Conservation (phyloP, 2,113 vertebrate species). For the Hiodon alosoides region DNA sequence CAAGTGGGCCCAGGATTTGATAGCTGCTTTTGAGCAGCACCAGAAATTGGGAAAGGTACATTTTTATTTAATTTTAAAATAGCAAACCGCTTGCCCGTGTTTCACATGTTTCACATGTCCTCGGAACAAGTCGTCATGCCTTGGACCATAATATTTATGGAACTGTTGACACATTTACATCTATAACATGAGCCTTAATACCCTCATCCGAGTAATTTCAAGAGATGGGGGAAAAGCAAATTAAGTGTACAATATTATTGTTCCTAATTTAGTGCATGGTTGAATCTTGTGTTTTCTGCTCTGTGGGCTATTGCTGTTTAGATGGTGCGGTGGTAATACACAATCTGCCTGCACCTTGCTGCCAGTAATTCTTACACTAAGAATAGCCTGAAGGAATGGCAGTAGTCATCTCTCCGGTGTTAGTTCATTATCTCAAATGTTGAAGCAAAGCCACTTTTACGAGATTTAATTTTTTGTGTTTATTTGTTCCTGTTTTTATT, state of each 20-base stretch:
- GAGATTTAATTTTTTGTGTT: neutral
- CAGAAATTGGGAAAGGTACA: constrained; percentile 91
- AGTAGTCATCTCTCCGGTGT: constrained; percentile 76
- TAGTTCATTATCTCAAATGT: constrained; percentile 81
- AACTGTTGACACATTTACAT: neutral
- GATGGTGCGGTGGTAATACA: constrained; percentile 80
- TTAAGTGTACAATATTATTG: constrained; percentile 89
- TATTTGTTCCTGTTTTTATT: neutral
- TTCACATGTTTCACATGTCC: too few relatives aligned
- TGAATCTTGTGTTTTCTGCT: constrained; percentile 89
- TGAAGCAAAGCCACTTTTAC: constrained; percentile 40
- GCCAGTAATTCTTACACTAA: constrained; percentile 92
- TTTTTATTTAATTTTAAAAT: neutral
- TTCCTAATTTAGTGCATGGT: constrained; percentile 99
- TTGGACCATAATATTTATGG: neutral
- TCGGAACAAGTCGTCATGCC: neutral
- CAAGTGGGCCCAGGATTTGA: constrained; percentile 88
- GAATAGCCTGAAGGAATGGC: constrained; percentile 89
- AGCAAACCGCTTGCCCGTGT: neutral
- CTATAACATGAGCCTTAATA: constrained; percentile 3
- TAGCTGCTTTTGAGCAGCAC: constrained; percentile 84
- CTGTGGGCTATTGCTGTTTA: constrained; percentile 92
- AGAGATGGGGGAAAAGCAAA: constrained; percentile 63
- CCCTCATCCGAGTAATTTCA: constrained; percentile 17
- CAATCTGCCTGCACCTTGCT: constrained; percentile 93